Conservation (phyloP, 2,888 invertebrate species). For the Apantesis nais region DNA sequence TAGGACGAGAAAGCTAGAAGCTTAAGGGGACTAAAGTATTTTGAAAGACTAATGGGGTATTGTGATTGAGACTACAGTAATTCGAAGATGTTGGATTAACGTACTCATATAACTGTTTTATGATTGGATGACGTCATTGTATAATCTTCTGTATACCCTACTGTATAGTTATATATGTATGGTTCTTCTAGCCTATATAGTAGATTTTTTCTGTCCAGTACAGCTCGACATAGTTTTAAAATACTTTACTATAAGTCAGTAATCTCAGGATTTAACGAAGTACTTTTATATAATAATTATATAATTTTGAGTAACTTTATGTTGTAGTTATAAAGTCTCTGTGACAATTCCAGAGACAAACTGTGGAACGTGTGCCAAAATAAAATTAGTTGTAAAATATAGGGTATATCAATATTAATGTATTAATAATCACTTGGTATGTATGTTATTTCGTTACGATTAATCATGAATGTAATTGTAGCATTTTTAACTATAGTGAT, state of each 20-base stretch:
- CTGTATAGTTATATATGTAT: no score
- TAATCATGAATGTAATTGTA: not conserved
- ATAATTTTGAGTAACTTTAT: not conserved
- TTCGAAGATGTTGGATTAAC: not conserved
- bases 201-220: not conserved
- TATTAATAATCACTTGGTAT: not conserved
- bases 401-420: slow-evolving; percentile 8
- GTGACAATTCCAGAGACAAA: slow-evolving; percentile 21
- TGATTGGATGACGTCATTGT: not conserved
- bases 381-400: slow-evolving; percentile 18
- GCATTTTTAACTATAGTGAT: not conserved
- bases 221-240: not conserved
- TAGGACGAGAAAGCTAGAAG: not conserved
- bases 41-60: no score
- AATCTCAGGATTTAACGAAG: not conserved
- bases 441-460: not conserved
- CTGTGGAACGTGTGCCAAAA: slow-evolving; percentile 18
- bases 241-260: not conserved
- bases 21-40: not conserved
- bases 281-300: not conserved
- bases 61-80: not conserved
- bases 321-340: slow-evolving; percentile 15
- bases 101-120: not conserved
- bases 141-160: not conserved
- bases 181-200: not conserved